These are phyloP conservation scores for Troglohyphantes excavatus DNA, from an alignment of 2,888 invertebrate genomes.

Conservation along the genomic window DNA sequence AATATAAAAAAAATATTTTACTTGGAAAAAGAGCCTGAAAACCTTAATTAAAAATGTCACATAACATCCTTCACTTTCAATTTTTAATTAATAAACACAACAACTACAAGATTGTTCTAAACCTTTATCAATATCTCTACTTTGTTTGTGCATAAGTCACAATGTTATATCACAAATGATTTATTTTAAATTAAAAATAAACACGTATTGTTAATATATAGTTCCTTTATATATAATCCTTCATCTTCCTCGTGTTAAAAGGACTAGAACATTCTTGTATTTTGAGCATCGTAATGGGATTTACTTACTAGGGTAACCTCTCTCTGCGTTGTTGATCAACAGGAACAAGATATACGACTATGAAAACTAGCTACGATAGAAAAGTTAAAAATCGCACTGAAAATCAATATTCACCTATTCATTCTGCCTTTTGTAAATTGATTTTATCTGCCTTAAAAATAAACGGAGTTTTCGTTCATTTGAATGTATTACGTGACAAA, in stretches of 20 bases:
- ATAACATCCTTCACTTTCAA: neutral
- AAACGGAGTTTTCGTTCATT: no score
- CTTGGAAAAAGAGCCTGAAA: neutral
- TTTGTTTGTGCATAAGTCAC: no score
- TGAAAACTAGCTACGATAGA: conserved; percentile 57
- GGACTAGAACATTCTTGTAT: conserved; percentile 8
- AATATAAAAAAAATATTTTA: neutral
- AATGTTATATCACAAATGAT: no score
- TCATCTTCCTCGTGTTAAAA: no score
- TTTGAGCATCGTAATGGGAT: neutral
- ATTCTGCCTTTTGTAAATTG: conserved; percentile 56
- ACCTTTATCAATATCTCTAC: neutral
- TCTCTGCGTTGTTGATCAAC: conserved; percentile 57
- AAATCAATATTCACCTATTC: conserved; percentile 67
- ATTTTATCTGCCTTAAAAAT: no score
- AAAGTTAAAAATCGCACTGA: conserved; percentile 42
- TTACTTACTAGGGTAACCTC: conserved; percentile 68
- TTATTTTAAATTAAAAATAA: no score
- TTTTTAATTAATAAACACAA: neutral
- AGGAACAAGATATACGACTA: conserved; percentile 58
- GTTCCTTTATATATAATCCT: no score
- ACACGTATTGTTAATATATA: no score
- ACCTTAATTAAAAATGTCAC: neutral
- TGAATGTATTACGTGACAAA: no score
- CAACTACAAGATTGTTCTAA: neutral